Percentiles rank a stretch among this genome's conserved stretches.
These are phyloP conservation scores for Laterallus jamaicensis DNA, from an alignment of 2,113 vertebrate genomes.

Conservation along the genomic window DNA sequence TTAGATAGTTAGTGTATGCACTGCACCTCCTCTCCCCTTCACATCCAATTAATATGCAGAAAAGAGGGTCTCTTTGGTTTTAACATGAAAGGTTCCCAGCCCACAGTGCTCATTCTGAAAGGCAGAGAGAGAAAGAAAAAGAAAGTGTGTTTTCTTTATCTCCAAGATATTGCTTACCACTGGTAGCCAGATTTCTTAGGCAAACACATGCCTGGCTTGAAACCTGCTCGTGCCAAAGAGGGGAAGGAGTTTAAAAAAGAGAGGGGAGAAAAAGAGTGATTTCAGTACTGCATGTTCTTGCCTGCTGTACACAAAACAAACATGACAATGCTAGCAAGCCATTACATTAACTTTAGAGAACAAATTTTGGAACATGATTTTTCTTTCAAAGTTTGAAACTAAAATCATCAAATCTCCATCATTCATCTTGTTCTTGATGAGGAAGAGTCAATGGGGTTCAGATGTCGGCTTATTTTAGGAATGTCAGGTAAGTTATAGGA, in stretches of 20 bases:
- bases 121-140: background rate
- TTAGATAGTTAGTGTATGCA: background rate
- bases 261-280: background rate
- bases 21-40: background rate
- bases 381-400: background rate
- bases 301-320: background rate
- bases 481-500: background rate
- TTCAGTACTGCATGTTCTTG: background rate
- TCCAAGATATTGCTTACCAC: conserved; percentile 70
- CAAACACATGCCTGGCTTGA: conserved; percentile 82
- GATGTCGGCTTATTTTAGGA: background rate
- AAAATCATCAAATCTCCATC: background rate
- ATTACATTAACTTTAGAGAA: background rate
- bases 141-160: background rate
- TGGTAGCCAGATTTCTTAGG: conserved; percentile 76
- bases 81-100: background rate
- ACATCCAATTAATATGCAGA: background rate
- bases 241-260: background rate
- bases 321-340: background rate
- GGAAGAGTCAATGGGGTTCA: background rate
- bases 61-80: background rate
- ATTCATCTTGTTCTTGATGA: background rate
- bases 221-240: conserved; percentile 69
- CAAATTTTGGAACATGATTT: background rate
- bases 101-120: background rate